Conservation (phyloP, 2,888 invertebrate genomes). For the Lomographa bimaculata region DNA sequence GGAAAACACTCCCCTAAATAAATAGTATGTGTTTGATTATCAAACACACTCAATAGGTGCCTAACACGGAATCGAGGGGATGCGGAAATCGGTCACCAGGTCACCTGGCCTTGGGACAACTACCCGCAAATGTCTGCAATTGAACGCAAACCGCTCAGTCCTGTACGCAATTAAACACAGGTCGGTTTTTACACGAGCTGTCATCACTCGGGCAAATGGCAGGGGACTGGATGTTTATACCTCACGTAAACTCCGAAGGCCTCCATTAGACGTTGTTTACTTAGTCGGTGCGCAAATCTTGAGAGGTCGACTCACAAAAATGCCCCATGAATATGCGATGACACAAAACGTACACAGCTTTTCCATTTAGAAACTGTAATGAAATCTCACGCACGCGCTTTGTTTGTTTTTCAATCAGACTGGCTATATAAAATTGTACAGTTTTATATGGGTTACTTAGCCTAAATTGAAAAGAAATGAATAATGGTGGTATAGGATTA, state of each 20-base stretch:
- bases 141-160: constrained; percentile 23
- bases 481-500: too few relatives aligned
- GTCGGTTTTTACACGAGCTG: constrained; percentile 22
- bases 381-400: constrained; percentile 72
- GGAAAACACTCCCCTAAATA: constrained; percentile 14
- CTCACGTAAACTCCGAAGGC: constrained; percentile 73
- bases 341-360: constrained; percentile 82
- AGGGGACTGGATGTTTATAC: constrained; percentile 60
- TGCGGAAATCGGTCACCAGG: constrained; percentile 29
- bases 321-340: constrained; percentile 83
- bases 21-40: constrained; percentile 24
- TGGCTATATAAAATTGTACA: constrained; percentile 28
- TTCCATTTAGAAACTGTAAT: constrained; percentile 79
- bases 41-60: constrained; percentile 26
- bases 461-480: too few relatives aligned
- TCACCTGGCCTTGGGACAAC: constrained; percentile 20
- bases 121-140: constrained; percentile 14
- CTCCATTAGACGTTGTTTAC: constrained; percentile 81
- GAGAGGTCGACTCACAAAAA: constrained; percentile 81
- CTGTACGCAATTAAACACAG: constrained; percentile 30
- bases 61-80: constrained; percentile 23
- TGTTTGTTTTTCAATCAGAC: constrained; percentile 72
- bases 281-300: constrained; percentile 77
- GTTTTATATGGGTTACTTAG: constrained; percentile 4
- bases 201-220: constrained; percentile 49